phyloP scores from a whole-genome alignment of 2,888 invertebrate genomes.

The Chrysotoxum bicinctum region DNA sequence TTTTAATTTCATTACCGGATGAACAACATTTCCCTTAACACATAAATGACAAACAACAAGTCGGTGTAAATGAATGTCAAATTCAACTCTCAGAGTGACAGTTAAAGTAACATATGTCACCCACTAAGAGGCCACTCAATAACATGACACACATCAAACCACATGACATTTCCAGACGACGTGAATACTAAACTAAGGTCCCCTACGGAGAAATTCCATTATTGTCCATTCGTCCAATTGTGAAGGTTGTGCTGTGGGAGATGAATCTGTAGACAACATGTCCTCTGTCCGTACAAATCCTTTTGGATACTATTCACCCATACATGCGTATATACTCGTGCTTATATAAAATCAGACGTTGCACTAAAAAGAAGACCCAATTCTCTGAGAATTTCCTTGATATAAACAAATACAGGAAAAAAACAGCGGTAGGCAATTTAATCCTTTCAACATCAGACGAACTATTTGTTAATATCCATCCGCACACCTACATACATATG shows the following conservation, averaged over 20 bases:
- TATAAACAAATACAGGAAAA: neutral
- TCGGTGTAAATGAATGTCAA: conserved; percentile 22
- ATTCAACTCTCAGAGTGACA: conserved; percentile 18
- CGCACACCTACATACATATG: neutral
- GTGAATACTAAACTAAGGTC: neutral
- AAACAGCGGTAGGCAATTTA: neutral
- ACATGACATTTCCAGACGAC: neutral
- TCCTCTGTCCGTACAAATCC: conserved; percentile 5
- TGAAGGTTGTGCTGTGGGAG: neutral
- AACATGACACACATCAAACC: conserved; percentile 29
- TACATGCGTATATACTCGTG: neutral
- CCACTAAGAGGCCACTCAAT: conserved; percentile 19
- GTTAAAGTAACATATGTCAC: conserved; percentile 31
- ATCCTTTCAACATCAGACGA: conserved; percentile 6
- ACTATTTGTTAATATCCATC: conserved; percentile 2
- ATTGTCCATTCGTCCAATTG: neutral
- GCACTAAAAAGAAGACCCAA: neutral
- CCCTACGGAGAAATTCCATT: conserved; percentile 17
- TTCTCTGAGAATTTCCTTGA: neutral
- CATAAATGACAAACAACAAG: conserved; percentile 27
- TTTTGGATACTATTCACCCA: neutral
- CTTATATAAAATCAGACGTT: neutral
- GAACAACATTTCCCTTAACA: neutral
- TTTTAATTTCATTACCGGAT: neutral
- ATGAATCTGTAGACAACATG: conserved; percentile 9